Evolutionary conservation across 2,888 invertebrate species (phyloP).

Genomic region (Ormyrus labotus): DNA sequence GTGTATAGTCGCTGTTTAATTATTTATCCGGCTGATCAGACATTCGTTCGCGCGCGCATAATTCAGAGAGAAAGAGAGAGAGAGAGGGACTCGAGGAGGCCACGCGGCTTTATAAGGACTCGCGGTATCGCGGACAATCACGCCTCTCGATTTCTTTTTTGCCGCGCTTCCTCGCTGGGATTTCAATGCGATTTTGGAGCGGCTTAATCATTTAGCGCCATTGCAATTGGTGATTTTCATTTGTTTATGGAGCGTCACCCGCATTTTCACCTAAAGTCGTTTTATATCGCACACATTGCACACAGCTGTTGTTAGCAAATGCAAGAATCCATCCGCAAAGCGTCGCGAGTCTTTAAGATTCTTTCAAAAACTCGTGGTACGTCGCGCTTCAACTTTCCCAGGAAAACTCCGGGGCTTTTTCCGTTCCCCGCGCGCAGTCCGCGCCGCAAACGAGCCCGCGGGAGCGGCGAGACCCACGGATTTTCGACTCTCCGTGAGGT

Average conservation of each 20-base stretch:
- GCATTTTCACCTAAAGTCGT: too few species aligned
- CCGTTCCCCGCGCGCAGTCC: not conserved
- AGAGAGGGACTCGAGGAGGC: not conserved
- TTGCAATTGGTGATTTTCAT: too few species aligned
- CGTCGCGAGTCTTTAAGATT: too few species aligned
- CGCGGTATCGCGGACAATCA: slow-evolving; percentile 12
- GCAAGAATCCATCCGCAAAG: too few species aligned
- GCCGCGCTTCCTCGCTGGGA: too few species aligned
- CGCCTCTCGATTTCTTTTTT: slow-evolving; percentile 7
- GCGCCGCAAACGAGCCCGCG: not conserved
- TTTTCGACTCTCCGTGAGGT: slow-evolving; percentile 16
- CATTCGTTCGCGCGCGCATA: slow-evolving; percentile 56
- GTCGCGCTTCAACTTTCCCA: too few species aligned
- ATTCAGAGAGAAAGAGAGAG: not conserved
- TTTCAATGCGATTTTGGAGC: too few species aligned
- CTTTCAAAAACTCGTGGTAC: too few species aligned
- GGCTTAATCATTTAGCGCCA: too few species aligned
- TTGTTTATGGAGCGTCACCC: too few species aligned
- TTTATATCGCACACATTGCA: too few species aligned
- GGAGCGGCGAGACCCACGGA: slow-evolving; percentile 15
- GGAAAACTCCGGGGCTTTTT: not conserved
- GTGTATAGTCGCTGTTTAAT: slow-evolving; percentile 66
- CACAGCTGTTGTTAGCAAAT: too few species aligned
- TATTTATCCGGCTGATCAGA: slow-evolving; percentile 67
- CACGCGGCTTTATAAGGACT: slow-evolving; percentile 16